Percentiles rank a stretch among this genome's conserved stretches.
Conservation (phyloP, 2,113 vertebrate genomes). For the Mesocricetus auratus region DNA sequence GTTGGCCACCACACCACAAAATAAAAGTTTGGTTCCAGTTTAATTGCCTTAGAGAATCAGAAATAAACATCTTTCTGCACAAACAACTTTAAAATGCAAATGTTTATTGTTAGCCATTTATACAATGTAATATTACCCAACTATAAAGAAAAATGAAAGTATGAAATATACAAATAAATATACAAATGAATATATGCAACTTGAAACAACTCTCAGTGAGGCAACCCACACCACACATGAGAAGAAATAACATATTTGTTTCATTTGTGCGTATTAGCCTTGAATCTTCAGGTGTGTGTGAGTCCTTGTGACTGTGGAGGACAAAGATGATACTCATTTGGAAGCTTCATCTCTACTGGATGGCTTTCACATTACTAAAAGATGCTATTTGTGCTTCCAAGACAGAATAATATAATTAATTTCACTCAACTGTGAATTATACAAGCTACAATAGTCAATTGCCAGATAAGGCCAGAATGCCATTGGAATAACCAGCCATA, state of each 20-base stretch:
- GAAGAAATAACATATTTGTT: neutral
- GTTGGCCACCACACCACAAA: neutral
- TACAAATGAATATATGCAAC: neutral
- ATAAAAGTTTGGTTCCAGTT: accelerated
- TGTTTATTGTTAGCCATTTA: neutral
- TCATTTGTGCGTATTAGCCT: neutral
- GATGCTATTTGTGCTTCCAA: neutral
- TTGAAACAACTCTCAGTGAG: neutral
- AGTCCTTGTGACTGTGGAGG: no score
- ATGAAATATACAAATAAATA: neutral
- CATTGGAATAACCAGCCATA: neutral
- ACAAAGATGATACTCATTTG: neutral
- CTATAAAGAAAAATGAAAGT: neutral
- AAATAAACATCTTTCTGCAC: neutral
- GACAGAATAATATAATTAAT: neutral
- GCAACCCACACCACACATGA: neutral
- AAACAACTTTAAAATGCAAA: neutral
- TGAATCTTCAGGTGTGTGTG: neutral
- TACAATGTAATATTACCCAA: neutral
- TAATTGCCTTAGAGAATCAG: neutral
- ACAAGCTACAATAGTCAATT: neutral
- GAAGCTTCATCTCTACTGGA: neutral
- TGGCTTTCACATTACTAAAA: neutral
- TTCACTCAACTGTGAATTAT: neutral
- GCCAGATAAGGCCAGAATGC: neutral